Conservation (phyloP, 1,140 invertebrate genomes). For the Aradophagus sp. region DNA sequence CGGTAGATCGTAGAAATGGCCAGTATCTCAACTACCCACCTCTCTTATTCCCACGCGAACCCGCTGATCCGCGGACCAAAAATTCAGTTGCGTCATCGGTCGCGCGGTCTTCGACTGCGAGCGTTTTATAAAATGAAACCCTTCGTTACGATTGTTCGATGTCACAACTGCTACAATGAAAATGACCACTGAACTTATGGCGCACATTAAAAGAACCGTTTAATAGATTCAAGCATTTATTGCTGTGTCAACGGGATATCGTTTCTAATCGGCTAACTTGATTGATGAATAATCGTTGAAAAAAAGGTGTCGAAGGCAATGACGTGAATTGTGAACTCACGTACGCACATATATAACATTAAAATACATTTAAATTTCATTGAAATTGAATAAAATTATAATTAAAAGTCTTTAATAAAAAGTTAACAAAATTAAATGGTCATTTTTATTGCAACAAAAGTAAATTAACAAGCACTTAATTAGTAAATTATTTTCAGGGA, state of each 20-base stretch:
- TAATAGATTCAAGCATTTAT: constrained; percentile 13
- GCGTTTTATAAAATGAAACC: constrained; percentile 8
- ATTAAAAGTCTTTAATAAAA: background rate
- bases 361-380: too few species aligned
- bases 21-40: constrained; percentile 22
- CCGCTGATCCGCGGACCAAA: constrained; percentile 14
- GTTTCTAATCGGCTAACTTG: constrained; percentile 6
- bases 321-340: too few species aligned
- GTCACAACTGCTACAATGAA: constrained; percentile 16
- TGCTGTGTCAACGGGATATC: constrained; percentile 6
- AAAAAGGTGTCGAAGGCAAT: too few species aligned
- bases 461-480: background rate
- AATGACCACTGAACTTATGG: constrained; percentile 3
- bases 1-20: constrained; percentile 40
- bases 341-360: too few species aligned
- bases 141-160: constrained; percentile 6
- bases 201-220: constrained; percentile 7
- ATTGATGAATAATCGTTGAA: too few species aligned
- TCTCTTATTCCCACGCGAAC: constrained; percentile 26
- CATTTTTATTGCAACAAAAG: background rate
- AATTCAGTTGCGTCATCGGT: constrained; percentile 29
- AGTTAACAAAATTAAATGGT: background rate
- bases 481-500: constrained; percentile 60
- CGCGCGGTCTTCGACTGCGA: constrained; percentile 1
- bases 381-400: too few species aligned